Evolutionary conservation across 2,113 vertebrate genomes (phyloP).

Genomic region (Takifugu bimaculatus): DNA sequence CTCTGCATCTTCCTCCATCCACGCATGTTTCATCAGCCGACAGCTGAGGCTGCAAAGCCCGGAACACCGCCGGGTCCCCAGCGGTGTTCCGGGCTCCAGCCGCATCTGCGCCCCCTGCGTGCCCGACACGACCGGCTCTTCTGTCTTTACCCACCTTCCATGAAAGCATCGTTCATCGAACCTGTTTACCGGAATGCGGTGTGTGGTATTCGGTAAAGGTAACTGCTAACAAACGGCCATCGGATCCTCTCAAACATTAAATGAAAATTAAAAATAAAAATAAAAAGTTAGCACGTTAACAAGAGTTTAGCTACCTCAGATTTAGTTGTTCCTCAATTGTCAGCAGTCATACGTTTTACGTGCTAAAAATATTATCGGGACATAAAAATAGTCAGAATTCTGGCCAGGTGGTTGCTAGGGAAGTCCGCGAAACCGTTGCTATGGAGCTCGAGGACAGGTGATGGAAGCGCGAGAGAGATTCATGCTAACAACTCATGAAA

Average conservation of each 20-base stretch:
- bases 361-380: background rate
- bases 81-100: slow-evolving; percentile 15
- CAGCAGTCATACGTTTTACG: background rate
- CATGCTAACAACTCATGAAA: too few species aligned
- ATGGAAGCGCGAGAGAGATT: background rate
- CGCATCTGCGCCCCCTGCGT: slow-evolving; percentile 30
- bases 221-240: background rate
- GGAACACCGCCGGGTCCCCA: slow-evolving; percentile 12
- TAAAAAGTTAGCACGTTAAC: background rate
- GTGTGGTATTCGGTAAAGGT: too few species aligned
- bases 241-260: background rate
- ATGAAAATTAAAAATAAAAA: background rate
- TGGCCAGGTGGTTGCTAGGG: background rate
- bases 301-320: slow-evolving; percentile 36
- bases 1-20: slow-evolving; percentile 37
- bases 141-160: slow-evolving; percentile 28
- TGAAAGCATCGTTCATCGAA: slow-evolving; percentile 1
- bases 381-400: background rate
- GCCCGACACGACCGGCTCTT: slow-evolving; percentile 10
- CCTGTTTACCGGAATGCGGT: background rate
- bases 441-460: slow-evolving; percentile 17
- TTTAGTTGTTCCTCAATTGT: background rate
- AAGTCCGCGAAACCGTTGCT: slow-evolving; percentile 34
- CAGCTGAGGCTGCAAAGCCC: slow-evolving; percentile 4
- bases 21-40: slow-evolving; percentile 3